Evolutionary conservation across 2,113 vertebrate genomes (phyloP), one percentile per base, ranked within the genome.

Genomic region (Terrapene triunguis): DNA sequence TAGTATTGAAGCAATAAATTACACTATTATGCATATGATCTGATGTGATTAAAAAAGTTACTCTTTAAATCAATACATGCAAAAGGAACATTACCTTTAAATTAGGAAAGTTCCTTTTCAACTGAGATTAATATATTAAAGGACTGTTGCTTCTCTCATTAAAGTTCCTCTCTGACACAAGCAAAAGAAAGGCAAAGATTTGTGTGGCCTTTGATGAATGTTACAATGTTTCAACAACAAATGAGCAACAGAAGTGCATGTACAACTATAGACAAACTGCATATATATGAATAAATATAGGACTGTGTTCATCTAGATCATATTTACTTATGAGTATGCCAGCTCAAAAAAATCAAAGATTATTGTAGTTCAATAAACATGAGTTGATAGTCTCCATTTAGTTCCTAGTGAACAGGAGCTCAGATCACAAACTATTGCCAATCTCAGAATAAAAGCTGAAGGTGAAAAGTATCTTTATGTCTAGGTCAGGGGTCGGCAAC

Each of bases 1-100:
- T 35, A 80, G 80, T 92, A 80, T 35, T 89, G 6, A 51, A 89
- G 47, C 35, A 32, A 90, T 96, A 96, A 85, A 22, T 10, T 76
- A 48, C 32, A 32, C 27, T 38, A 79, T 88, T 89, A 82, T 54
- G 4, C 13, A 69, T 94, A 78, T 54, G 19, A 87, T 9, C 0
- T 3, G 21, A 29, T 62, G 10, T 82, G 2, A 38, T 87, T 83
- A 44, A 80, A 78, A 93, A 85, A 24, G 1, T 12, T 57, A 62
- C 29, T 47, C 13, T 55, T 48, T 90, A n/a, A 85, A 89, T 55
- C 55, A 76, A 85, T 42, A 53, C 72, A 11, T 80, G 10, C 24
- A 84, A 5, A 29, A 87, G 8, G 1, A n/a, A 11, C 19, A 74
- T 29, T 85, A 27, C 51, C 5, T 72, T 62, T 57, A 57, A 1